These are phyloP conservation scores for Oplegnathus fasciatus DNA, from an alignment of 2,113 vertebrate genomes.

Conservation along the genomic window DNA sequence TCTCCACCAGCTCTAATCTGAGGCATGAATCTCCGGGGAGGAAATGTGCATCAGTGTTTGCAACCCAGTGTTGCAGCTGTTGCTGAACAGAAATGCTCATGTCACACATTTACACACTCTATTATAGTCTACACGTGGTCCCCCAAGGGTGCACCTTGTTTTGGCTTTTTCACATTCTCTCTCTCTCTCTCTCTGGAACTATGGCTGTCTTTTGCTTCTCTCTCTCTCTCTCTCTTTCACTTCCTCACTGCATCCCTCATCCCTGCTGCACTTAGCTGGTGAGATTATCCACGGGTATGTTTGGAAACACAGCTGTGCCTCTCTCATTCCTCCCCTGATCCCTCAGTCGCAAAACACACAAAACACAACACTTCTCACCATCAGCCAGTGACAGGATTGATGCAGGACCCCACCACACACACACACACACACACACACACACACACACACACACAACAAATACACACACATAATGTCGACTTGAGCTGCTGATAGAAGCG, in stretches of 20 bases:
- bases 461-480: neutral
- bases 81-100: slow-evolving; percentile 37
- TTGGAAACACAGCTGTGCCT: slow-evolving; percentile 80
- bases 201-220: neutral
- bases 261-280: slow-evolving; percentile 52
- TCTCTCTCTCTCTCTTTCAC: slow-evolving; percentile 8
- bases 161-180: slow-evolving; percentile 39
- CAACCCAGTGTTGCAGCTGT: slow-evolving; percentile 58
- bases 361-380: slow-evolving; percentile 40
- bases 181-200: neutral
- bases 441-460: slow-evolving; percentile 12
- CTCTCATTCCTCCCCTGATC: slow-evolving; percentile 58
- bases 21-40: slow-evolving; percentile 56
- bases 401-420: neutral
- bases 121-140: slow-evolving; percentile 40
- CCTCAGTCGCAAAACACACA: slow-evolving; percentile 37
- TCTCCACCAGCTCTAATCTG: slow-evolving; percentile 59
- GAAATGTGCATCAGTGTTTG: slow-evolving; percentile 55
- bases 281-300: slow-evolving; percentile 76
- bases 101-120: slow-evolving; percentile 58
- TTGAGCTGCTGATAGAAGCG: slow-evolving; percentile 11
- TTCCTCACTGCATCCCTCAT: slow-evolving; percentile 33
- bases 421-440: slow-evolving; percentile 5
- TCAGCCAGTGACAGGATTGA: slow-evolving; percentile 9
- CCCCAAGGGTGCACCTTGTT: slow-evolving; percentile 46